Evolutionary conservation across 2,888 invertebrate species (phyloP).

Genomic region (Andrena fulva): DNA sequence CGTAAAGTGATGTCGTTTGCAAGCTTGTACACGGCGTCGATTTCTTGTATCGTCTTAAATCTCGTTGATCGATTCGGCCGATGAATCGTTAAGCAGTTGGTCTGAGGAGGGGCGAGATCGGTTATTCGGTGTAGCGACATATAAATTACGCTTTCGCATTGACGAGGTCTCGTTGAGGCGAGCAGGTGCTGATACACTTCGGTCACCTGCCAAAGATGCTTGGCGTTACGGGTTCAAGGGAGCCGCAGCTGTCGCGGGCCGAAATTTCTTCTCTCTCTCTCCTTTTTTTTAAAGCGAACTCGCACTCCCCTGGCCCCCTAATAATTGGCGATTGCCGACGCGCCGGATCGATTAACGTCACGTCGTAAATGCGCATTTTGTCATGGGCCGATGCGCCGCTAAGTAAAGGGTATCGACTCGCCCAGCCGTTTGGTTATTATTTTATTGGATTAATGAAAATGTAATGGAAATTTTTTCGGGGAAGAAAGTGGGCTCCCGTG

Average conservation of each 20-base stretch:
- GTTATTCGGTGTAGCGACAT: slow-evolving; percentile 26
- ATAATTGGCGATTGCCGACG: slow-evolving; percentile 32
- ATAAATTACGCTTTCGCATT: slow-evolving; percentile 57
- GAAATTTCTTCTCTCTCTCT: not conserved
- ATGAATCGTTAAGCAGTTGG: slow-evolving; percentile 36
- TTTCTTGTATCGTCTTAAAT: slow-evolving; percentile 33
- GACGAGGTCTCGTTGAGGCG: slow-evolving; percentile 46
- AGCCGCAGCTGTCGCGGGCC: slow-evolving; percentile 57
- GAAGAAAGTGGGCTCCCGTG: not conserved
- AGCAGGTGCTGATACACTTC: slow-evolving; percentile 62
- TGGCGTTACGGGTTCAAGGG: slow-evolving; percentile 40
- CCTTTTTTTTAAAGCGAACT: slow-evolving; percentile 14
- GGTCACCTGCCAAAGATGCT: slow-evolving; percentile 69
- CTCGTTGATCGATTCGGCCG: slow-evolving; percentile 32
- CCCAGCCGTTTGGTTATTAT: slow-evolving; percentile 13
- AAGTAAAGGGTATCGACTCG: slow-evolving; percentile 29
- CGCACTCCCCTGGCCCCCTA: slow-evolving; percentile 18
- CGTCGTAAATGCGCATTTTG: slow-evolving; percentile 36
- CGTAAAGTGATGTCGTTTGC: slow-evolving; percentile 20
- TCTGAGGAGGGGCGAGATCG: not conserved
- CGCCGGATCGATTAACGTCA: slow-evolving; percentile 38
- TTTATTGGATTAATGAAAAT: slow-evolving; percentile 41
- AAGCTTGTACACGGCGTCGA: slow-evolving; percentile 24
- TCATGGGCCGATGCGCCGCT: slow-evolving; percentile 36
- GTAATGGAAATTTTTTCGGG: slow-evolving; percentile 34